Evolutionary conservation across 1,140 invertebrate genomes (phyloP).

Genomic region (Apocrypta bakeri): DNA sequence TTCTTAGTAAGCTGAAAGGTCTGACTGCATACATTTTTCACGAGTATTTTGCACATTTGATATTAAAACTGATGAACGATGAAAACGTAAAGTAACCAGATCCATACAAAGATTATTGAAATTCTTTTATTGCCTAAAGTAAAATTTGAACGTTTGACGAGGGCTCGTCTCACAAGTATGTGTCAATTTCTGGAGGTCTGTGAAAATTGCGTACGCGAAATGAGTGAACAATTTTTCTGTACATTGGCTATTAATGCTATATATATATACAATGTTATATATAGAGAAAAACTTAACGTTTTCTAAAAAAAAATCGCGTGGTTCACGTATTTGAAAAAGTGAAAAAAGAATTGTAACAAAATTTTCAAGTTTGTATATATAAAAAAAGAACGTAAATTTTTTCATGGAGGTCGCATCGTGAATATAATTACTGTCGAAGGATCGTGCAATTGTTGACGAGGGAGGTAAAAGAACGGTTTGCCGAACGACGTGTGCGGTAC

Average conservation of each 20-base stretch:
- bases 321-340: slow-evolving; percentile 47
- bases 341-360: slow-evolving; percentile 44
- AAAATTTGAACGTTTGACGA: slow-evolving; percentile 53
- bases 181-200: slow-evolving; percentile 55
- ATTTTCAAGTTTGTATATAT: slow-evolving; percentile 51
- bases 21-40: slow-evolving; percentile 67
- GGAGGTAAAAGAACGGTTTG: neutral
- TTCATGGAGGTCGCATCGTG: slow-evolving; percentile 37
- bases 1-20: slow-evolving; percentile 39
- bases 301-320: slow-evolving; percentile 51
- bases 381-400: slow-evolving; percentile 35
- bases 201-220: slow-evolving; percentile 52
- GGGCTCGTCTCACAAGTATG: slow-evolving; percentile 60
- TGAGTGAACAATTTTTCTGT: slow-evolving; percentile 35
- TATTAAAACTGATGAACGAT: slow-evolving; percentile 59
- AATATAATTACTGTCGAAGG: slow-evolving; percentile 20
- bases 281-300: slow-evolving; percentile 41
- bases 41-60: slow-evolving; percentile 73
- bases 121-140: slow-evolving; percentile 60
- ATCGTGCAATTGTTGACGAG: slow-evolving; percentile 13
- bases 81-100: slow-evolving; percentile 49
- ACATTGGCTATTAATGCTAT: slow-evolving; percentile 31
- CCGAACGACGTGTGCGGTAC: slow-evolving; percentile 20
- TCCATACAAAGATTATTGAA: slow-evolving; percentile 57
- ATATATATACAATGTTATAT: slow-evolving; percentile 40